Evolutionary conservation across 2,113 vertebrate species (phyloP), one percentile per base, ranked within the genome.

Genomic region (Tenebrosternarchus preto): DNA sequence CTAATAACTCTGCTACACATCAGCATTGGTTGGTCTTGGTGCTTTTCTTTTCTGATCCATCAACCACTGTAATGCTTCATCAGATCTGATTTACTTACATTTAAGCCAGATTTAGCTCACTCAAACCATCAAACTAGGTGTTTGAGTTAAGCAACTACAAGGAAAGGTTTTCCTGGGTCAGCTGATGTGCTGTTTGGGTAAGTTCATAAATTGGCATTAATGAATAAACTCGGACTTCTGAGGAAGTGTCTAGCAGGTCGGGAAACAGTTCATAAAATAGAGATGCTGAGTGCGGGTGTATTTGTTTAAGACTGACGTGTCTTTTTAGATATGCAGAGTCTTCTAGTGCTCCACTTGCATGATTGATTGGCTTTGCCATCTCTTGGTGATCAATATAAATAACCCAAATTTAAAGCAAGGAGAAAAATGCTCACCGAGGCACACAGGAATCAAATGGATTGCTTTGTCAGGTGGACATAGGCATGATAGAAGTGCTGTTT

Each of bases 281-380:
- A 33, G 6, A 29, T 69, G 55, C 46, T 12, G 66, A 61, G 72
- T 46, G 70, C 31, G 76, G 57, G 72, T 72, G 43, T 61, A 60
- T 78, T 66, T 61, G 50, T 63, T 24, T 25, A 27, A 69, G 60
- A 74, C 63, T 69, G 80, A 80, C 78, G 68, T 69, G 24, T 66
- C 68, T 80, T 71, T 70, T 70, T 64, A 80, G 71, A 85, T 56
- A 56, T 6, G 27, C 22, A 2, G 16, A 43, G 24, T 59, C 25
- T 76, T 73, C 68, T 76, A 39, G 31, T n/a, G 11, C 19, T 39
- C 31, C n/a, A 8, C 31, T 25, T 43, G 57, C 56, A 76, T 85
- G 82, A 85, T 83, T 81, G 84, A 85, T 81, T 72, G 39, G 82
- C 68, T 83, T n/a, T 83, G 70, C 78, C 71, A 71, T 78, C 64